Evolutionary conservation across 2,888 invertebrate genomes (phyloP), one percentile per base, ranked within the genome.

Genomic region (Acrobasis repandana): DNA sequence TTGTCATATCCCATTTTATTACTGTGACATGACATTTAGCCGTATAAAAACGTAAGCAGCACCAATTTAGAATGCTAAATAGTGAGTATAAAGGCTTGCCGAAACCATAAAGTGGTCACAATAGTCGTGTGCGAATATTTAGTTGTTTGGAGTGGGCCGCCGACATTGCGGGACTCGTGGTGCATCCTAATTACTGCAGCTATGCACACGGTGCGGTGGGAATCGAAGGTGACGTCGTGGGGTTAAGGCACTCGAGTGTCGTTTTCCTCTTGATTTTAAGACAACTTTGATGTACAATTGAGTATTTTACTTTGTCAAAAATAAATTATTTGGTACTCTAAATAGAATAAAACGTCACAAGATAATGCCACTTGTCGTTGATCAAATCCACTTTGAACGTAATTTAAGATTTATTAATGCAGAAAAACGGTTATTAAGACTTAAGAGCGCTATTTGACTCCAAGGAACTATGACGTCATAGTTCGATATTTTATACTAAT

Each of bases 71-170:
- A 89, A 92, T 92, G 89, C 86, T 89, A 91, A 92, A 77, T 84
- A 87, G 79, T 74, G 66, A 77, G 82, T 79, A 88, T 83, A 90
- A 92, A 91, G 88, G 83, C 80, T 67, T 64, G 83, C 91, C 90
- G 89, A 84, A 85, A 83, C 90, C 90, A 90, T 92, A 91, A 92
- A 91, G 77, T 88, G 84, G 84, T 82, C 84, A 92, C 91, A 91
- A 91, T 91, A 88, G 89, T 82, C 71, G 79, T 88, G 84, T 85
- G 92, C 91, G 89, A 91, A 90, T 90, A 88, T 91, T 84, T 79
- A 80, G 84, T 79, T 83, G 89, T 88, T 86, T 83, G 82, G 84
- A 83, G 80, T 70, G 76, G 78, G 79, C 76, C 76, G 86, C 87
- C 89, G 88, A 83, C 88, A 80, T 77, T 77, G 74, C 71, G 74